Conservation (phyloP, 2,888 invertebrate genomes). For the Allolobophora icterica region DNA sequence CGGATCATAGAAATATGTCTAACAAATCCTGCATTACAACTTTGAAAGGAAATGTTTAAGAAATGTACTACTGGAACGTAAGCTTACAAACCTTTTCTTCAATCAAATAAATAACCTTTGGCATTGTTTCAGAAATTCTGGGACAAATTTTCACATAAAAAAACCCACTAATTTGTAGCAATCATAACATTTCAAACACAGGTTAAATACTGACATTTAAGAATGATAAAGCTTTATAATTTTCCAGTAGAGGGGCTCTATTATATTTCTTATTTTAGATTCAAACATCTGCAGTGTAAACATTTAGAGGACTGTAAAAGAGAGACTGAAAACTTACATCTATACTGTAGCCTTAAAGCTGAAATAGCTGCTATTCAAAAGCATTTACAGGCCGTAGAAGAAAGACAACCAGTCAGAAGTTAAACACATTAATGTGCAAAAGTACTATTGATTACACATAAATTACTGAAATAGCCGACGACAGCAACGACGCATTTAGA, state of each 20-base stretch:
- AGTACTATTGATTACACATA: not conserved
- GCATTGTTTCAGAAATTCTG: not conserved
- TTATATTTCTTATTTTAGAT: not conserved
- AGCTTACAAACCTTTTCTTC: not conserved
- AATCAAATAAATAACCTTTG: not conserved
- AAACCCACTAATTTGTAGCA: not conserved
- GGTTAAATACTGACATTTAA: not conserved
- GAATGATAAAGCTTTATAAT: too few relatives aligned
- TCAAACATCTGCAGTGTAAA: not conserved
- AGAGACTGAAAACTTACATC: not conserved
- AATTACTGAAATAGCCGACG: not conserved
- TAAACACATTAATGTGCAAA: not conserved
- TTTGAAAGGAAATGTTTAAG: not conserved
- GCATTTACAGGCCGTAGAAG: not conserved
- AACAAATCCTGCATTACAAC: not conserved
- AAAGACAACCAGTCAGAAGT: constrained; percentile 12
- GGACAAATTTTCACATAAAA: not conserved
- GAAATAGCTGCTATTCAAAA: not conserved
- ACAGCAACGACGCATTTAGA: not conserved
- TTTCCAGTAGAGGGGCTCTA: not conserved
- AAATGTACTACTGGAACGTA: not conserved
- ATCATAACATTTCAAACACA: not conserved
- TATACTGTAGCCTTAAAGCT: not conserved
- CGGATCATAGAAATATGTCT: not conserved
- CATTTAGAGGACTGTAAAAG: not conserved